Evolutionary conservation across 2,888 invertebrate species (phyloP).

Genomic region (Agrotis segetum): DNA sequence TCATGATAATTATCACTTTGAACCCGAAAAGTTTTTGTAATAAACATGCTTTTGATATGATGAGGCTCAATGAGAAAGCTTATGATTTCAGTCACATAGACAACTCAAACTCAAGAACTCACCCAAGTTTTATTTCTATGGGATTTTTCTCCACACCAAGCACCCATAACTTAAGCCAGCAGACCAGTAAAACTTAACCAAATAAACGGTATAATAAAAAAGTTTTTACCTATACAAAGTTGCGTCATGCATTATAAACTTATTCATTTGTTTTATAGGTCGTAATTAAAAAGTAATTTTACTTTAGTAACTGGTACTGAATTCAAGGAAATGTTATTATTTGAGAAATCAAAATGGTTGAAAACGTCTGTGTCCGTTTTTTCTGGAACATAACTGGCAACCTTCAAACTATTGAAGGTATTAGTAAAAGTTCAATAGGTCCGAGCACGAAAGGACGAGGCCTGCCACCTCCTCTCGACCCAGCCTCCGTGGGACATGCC

Average conservation of each 20-base stretch:
- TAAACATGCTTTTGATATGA: too few relatives aligned
- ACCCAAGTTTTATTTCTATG: constrained; percentile 12
- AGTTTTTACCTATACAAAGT: constrained; percentile 25
- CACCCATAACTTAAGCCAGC: constrained; percentile 46
- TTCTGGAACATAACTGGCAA: too few relatives aligned
- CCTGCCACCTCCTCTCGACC: too few relatives aligned
- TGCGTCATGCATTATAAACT: constrained; percentile 57
- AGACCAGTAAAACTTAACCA: constrained; percentile 51
- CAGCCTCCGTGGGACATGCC: too few relatives aligned
- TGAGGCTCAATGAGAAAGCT: neutral
- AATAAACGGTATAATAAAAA: constrained; percentile 50
- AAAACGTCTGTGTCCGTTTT: too few relatives aligned
- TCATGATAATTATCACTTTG: too few relatives aligned
- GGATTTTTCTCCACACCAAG: constrained; percentile 20
- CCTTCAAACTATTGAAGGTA: too few relatives aligned
- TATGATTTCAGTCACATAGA: neutral
- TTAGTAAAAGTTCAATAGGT: too few relatives aligned
- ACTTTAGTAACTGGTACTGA: constrained; percentile 12
- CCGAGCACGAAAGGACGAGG: too few relatives aligned
- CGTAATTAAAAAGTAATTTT: constrained; percentile 43
- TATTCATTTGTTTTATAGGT: constrained; percentile 53
- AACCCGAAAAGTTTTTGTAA: too few relatives aligned
- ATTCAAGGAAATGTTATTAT: constrained; percentile 5
- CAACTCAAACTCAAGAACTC: neutral
- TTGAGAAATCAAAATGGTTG: neutral